Conservation (phyloP, 2,113 vertebrate species). For the Dicrurus megarhynchus region DNA sequence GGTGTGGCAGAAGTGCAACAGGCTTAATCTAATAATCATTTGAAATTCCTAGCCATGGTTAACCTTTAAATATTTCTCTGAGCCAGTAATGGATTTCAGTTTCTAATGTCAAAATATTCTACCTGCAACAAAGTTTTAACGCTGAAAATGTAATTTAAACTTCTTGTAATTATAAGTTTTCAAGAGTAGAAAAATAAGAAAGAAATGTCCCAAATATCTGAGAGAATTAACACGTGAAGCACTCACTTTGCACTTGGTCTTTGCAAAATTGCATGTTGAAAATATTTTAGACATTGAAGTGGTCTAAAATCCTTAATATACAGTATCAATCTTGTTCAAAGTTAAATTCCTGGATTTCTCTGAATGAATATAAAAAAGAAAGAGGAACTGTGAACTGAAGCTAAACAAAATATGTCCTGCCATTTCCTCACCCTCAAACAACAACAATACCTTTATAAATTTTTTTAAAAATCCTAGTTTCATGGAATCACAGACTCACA, state of each 20-base stretch:
- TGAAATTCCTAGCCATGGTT: conserved; percentile 13
- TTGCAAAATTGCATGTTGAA: not conserved
- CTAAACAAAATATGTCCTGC: not conserved
- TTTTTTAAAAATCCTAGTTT: not conserved
- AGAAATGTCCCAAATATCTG: not conserved
- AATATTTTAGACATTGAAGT: not conserved
- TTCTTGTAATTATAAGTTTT: not conserved
- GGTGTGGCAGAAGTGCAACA: not conserved
- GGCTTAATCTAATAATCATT: conserved; percentile 13
- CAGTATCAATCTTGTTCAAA: not conserved
- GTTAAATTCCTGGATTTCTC: not conserved
- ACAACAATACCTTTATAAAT: not conserved
- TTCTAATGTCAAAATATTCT: not conserved
- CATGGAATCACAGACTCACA: not conserved
- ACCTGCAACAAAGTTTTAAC: not conserved
- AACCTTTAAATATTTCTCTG: conserved; percentile 41
- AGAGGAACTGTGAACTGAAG: not conserved
- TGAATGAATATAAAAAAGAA: not conserved
- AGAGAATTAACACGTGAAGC: not conserved
- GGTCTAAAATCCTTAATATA: not conserved
- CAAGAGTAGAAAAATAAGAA: not conserved
- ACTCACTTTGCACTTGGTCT: not conserved
- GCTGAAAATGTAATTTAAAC: not conserved
- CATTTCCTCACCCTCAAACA: not conserved
- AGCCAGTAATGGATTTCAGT: not conserved